A percentile compares a stretch with the other conserved stretches of the same genome.
phyloP scores from a whole-genome alignment of 2,888 invertebrate genomes.

The Zootermopsis nevadensis region DNA sequence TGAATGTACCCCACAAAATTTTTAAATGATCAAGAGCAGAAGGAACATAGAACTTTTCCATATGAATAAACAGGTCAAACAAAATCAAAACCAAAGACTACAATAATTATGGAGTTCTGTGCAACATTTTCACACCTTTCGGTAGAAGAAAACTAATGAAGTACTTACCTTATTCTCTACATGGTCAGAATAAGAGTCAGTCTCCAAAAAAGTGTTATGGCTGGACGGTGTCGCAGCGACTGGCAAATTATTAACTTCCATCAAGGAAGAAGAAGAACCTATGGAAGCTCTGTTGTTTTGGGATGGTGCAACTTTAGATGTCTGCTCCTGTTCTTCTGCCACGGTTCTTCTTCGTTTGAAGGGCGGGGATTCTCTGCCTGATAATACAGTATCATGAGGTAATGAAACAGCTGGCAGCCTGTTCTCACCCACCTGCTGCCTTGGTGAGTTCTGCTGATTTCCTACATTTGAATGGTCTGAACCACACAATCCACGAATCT shows the following conservation, averaged over 20 bases:
- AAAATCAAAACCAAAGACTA: too few species aligned
- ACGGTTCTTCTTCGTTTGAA: slow-evolving; percentile 31
- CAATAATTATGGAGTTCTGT: too few species aligned
- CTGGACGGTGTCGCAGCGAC: background rate
- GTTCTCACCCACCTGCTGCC: background rate
- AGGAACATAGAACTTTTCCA: too few species aligned
- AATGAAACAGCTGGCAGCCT: slow-evolving; percentile 33
- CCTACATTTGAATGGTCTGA: slow-evolving; percentile 29
- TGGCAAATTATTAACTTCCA: slow-evolving; percentile 14
- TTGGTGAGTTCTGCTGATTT: background rate
- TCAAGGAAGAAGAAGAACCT: background rate
- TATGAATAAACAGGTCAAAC: too few species aligned
- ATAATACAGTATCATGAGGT: slow-evolving; percentile 42
- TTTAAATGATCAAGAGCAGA: too few species aligned
- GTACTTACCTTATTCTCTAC: slow-evolving; percentile 26
- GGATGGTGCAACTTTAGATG: background rate
- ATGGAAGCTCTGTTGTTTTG: background rate
- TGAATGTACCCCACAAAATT: too few species aligned
- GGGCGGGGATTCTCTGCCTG: slow-evolving; percentile 34
- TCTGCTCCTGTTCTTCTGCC: slow-evolving; percentile 29
- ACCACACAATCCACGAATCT: slow-evolving; percentile 59
- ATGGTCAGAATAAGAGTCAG: background rate
- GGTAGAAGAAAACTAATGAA: too few species aligned
- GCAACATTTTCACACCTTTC: too few species aligned
- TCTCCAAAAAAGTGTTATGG: background rate